phyloP scores from a whole-genome alignment of 1,140 invertebrate genomes.

The Conus ventricosus region DNA sequence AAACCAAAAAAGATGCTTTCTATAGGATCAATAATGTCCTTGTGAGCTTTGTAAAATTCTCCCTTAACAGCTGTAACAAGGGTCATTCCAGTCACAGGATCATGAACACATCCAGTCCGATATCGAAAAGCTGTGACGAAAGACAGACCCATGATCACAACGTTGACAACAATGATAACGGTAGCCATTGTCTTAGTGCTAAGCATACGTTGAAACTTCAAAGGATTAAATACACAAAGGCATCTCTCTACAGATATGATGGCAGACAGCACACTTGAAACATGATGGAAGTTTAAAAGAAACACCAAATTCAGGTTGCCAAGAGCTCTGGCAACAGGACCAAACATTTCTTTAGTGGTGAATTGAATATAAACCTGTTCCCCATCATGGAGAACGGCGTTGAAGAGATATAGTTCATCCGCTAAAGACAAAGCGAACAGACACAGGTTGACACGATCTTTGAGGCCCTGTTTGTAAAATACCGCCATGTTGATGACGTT shows the following conservation, averaged over 20 bases:
- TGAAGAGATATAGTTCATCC: background rate
- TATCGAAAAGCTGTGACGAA: background rate
- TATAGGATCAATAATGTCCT: background rate
- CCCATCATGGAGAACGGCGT: background rate
- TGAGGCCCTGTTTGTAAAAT: constrained; percentile 10
- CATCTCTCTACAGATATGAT: constrained; percentile 24
- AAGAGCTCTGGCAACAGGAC: background rate
- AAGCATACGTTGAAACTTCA: background rate
- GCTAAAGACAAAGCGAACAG: constrained; percentile 5
- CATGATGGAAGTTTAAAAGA: background rate
- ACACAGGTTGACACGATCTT: constrained; percentile 11
- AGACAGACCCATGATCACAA: background rate
- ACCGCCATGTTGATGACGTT: constrained; percentile 9
- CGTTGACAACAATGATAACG: background rate
- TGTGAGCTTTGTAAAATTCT: background rate
- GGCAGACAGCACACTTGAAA: background rate
- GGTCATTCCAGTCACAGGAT: background rate
- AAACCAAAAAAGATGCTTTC: background rate
- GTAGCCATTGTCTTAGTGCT: background rate
- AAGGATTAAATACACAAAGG: background rate
- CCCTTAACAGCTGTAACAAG: no score
- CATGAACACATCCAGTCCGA: background rate
- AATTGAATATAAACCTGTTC: background rate
- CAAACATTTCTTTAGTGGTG: background rate
- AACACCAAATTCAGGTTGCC: background rate